Conservation (phyloP, 2,888 invertebrate species). For the Lycia hirtaria region DNA sequence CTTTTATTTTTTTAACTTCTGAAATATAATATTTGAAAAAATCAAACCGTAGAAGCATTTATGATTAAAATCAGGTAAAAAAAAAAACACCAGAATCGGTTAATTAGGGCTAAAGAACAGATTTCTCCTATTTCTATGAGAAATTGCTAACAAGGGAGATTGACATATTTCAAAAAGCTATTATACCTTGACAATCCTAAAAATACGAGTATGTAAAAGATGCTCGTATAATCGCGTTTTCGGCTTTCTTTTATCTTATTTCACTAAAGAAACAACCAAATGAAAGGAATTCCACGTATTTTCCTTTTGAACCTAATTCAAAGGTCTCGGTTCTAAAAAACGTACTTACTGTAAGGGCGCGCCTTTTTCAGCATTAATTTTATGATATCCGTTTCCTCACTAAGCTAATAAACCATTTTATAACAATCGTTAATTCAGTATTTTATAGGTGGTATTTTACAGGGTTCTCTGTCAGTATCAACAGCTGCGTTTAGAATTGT, state of each 20-base stretch:
- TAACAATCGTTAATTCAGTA: conserved; percentile 48
- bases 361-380: conserved; percentile 50
- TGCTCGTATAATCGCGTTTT: neutral
- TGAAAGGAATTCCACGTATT: conserved; percentile 15
- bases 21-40: too few relatives aligned
- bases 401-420: conserved; percentile 60
- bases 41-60: too few relatives aligned
- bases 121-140: too few relatives aligned
- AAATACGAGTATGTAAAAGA: too few relatives aligned
- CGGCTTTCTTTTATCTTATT: conserved; percentile 6
- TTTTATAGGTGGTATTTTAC: conserved; percentile 46
- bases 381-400: conserved; percentile 57
- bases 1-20: too few relatives aligned
- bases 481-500: conserved; percentile 4
- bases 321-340: conserved; percentile 22
- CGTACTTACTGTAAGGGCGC: conserved; percentile 17
- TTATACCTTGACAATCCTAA: too few relatives aligned
- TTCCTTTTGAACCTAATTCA: conserved; percentile 20
- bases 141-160: too few relatives aligned
- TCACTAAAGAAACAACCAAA: conserved; percentile 8
- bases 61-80: too few relatives aligned
- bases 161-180: too few relatives aligned
- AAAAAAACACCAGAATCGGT: too few relatives aligned
- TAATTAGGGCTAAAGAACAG: too few relatives aligned
- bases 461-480: conserved; percentile 7